Evolutionary conservation across 2,113 vertebrate species (phyloP).

Genomic region (Megaceryle maxima): DNA sequence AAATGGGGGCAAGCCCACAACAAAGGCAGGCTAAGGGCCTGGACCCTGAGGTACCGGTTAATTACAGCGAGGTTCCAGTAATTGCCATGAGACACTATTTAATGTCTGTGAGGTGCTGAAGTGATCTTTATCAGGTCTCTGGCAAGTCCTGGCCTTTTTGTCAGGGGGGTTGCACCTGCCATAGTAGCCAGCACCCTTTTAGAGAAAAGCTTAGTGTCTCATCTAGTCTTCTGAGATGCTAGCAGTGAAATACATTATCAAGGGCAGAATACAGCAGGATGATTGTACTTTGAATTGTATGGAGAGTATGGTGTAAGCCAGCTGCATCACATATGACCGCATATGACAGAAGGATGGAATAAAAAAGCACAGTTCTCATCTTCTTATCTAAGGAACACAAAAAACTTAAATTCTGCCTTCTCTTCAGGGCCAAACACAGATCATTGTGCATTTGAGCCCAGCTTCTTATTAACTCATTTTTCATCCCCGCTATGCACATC

Average conservation of each 20-base stretch:
- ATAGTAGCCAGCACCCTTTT: not conserved
- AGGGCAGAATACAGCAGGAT: not conserved
- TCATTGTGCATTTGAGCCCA: not conserved
- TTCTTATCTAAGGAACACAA: not conserved
- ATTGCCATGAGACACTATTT: too few species aligned
- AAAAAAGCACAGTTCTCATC: not conserved
- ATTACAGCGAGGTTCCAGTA: too few species aligned
- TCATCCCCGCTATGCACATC: not conserved
- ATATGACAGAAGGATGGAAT: not conserved
- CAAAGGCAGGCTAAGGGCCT: too few species aligned
- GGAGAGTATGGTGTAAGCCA: not conserved
- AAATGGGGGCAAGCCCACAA: too few species aligned
- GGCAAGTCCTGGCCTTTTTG: too few species aligned
- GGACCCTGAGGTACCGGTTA: too few species aligned
- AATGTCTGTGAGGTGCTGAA: too few species aligned
- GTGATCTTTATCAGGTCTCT: too few species aligned
- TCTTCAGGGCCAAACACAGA: not conserved
- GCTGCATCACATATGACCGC: not conserved
- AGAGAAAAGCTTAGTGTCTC: not conserved
- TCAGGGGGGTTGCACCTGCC: too few species aligned
- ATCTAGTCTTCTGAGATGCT: not conserved
- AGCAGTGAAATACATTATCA: not conserved
- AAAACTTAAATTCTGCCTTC: not conserved
- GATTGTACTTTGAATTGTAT: not conserved
- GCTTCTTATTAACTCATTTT: not conserved